Evolutionary conservation across 2,888 invertebrate genomes (phyloP), one percentile per base, ranked within the genome.

Genomic region (Torymus texanus): DNA sequence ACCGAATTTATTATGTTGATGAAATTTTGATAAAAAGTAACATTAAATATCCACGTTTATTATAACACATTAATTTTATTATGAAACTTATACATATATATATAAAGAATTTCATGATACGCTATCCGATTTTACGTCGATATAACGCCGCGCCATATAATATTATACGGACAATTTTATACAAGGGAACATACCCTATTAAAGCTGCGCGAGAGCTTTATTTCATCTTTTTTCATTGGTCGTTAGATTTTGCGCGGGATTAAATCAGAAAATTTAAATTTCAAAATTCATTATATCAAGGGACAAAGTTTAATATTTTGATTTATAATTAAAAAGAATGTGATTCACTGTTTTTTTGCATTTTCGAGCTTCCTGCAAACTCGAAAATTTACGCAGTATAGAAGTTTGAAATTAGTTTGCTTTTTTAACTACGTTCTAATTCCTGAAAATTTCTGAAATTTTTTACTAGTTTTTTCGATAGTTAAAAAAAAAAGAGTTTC

Each of bases 201-300:
- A 62, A 78, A 59, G 61, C 50, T 62, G 18, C 55, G n/a, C 21
- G 12, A 21, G 55, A 66, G 24, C 59, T 71, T 55, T 24, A 51
- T 16, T 53, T 16, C 12, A 62, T 61, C 24, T 65, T 70, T 56
- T 62, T 58, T 56, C 68, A 79, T 74, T 78, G 63, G 78, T 18
- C 53, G 21, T 16, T 29, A 29, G 58, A 62, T 61, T 53, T 29
- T 13, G 78, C 68, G 68, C 73, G 73, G 56, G 70, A 79, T 70
- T 74, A 56, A 74, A 70, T 18, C 29, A 50, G 50, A 24, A 29
- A 70, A 63, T 79, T 70, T 70, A n/a, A 74, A 74, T 68, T 70
- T 24, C 8, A 41, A 41, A 41, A 41, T 41, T 41, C 8, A 41
- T 41, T 41, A 41, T 41, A 41, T 41, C 8, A 41, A 41, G 10